phyloP scores from a whole-genome alignment of 2,797 vertebrate species.

The Huso huso region DNA sequence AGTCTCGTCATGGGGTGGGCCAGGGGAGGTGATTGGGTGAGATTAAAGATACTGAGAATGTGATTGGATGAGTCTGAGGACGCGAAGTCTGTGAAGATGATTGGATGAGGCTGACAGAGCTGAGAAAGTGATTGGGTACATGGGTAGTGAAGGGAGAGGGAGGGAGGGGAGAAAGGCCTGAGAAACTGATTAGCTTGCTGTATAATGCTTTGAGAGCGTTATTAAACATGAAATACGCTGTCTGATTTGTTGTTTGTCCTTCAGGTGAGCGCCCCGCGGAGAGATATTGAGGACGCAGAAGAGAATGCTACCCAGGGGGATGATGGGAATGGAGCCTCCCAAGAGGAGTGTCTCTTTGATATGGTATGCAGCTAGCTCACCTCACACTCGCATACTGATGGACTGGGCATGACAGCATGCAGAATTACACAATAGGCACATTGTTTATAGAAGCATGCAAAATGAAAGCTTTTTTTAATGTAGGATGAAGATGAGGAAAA shows the following conservation, averaged over 20 bases:
- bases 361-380: conserved; percentile 66
- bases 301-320: conserved; percentile 44
- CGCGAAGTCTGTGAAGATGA: not conserved
- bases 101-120: not conserved
- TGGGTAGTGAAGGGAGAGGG: no score
- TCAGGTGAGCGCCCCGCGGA: conserved; percentile 76
- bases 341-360: conserved; percentile 78
- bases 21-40: not conserved
- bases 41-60: no score
- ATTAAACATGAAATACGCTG: not conserved
- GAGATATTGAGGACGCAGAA: conserved; percentile 81
- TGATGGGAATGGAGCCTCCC: conserved; percentile 21
- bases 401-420: no score
- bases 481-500: conserved; percentile 80
- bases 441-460: not conserved
- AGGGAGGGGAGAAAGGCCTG: not conserved
- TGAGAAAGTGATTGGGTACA: not conserved
- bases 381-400: not conserved
- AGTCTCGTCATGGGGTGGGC: conserved; percentile 36
- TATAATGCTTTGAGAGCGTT: not conserved
- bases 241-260: conserved; percentile 9
- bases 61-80: no score
- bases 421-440: not conserved
- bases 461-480: not conserved
- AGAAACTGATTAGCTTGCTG: not conserved